Percentiles rank a stretch among this genome's conserved stretches.
These are phyloP conservation scores for Corydoras sp. DNA, from an alignment of 2,113 vertebrate genomes.

Conservation along the genomic window DNA sequence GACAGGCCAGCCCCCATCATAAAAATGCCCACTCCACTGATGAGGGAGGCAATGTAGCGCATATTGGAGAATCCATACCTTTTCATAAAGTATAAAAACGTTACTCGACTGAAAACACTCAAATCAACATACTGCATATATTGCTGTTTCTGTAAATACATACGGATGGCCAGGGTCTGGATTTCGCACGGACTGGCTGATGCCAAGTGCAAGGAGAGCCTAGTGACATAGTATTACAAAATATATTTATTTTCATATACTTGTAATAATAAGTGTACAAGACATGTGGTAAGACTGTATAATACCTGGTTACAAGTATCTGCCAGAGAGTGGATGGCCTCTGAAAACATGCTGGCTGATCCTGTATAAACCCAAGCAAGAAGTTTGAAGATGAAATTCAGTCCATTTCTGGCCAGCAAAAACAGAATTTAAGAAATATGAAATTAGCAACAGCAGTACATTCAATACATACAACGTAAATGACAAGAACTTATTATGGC, in stretches of 20 bases:
- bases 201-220: slow-evolving; percentile 88
- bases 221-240: slow-evolving; percentile 34
- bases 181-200: slow-evolving; percentile 89
- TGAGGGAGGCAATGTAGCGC: slow-evolving; percentile 96
- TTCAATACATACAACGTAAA: too few species aligned
- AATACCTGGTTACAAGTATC: slow-evolving; percentile 94
- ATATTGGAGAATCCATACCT: slow-evolving; percentile 98
- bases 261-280: neutral
- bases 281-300: neutral
- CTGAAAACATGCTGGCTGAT: slow-evolving; percentile 98
- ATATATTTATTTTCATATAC: neutral
- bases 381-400: slow-evolving; percentile 97
- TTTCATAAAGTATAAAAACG: neutral
- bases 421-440: neutral
- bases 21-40: slow-evolving; percentile 97
- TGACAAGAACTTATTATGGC: too few species aligned
- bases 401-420: slow-evolving; percentile 78
- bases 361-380: slow-evolving; percentile 98
- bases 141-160: slow-evolving; percentile 42
- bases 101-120: neutral
- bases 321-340: slow-evolving; percentile 95
- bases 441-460: neutral
- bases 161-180: slow-evolving; percentile 93
- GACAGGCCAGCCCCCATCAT: slow-evolving; percentile 99
- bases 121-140: neutral